phyloP scores from a whole-genome alignment of 2,113 vertebrate genomes.

The Nothobranchius kuhntae region DNA sequence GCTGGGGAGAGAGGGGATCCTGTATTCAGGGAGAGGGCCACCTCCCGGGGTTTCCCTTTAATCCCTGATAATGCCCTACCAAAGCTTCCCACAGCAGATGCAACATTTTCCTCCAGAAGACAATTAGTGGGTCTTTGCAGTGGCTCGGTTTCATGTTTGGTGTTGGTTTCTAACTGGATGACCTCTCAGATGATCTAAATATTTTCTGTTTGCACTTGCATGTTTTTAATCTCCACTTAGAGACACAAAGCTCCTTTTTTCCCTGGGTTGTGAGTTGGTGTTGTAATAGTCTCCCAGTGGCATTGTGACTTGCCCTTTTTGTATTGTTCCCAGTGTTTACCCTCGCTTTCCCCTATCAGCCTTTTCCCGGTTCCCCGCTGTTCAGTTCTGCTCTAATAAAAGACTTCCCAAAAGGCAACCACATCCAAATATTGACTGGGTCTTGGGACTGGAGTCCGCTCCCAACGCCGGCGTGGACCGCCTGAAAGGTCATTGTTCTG shows the following conservation, averaged over 20 bases:
- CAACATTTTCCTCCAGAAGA: slow-evolving; percentile 62
- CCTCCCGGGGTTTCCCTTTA: slow-evolving; percentile 69
- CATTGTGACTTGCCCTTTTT: slow-evolving; percentile 40
- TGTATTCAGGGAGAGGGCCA: slow-evolving; percentile 53
- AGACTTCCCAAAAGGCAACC: slow-evolving; percentile 63
- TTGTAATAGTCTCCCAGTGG: slow-evolving; percentile 74
- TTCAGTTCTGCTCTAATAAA: slow-evolving; percentile 70
- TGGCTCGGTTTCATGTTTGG: slow-evolving; percentile 20
- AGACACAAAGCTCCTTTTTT: slow-evolving; percentile 70
- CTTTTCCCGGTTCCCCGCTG: slow-evolving; percentile 64
- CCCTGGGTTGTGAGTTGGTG: slow-evolving; percentile 57
- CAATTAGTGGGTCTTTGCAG: slow-evolving; percentile 40
- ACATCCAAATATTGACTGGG: slow-evolving; percentile 80
- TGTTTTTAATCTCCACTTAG: slow-evolving; percentile 78
- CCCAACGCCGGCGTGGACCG: slow-evolving; percentile 44
- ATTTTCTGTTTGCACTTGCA: slow-evolving; percentile 46
- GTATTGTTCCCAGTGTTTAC: slow-evolving; percentile 75
- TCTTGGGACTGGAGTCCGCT: slow-evolving; percentile 62
- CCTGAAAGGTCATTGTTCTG: slow-evolving; percentile 78
- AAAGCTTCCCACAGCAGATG: slow-evolving; percentile 75
- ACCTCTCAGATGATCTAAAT: slow-evolving; percentile 16
- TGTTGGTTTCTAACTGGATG: slow-evolving; percentile 1
- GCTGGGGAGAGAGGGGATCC: slow-evolving; percentile 73
- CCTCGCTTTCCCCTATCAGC: slow-evolving; percentile 62
- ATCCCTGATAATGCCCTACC: slow-evolving; percentile 75